Evolutionary conservation across 2,113 vertebrate genomes (phyloP).

Genomic region (Eonycteris spelaea): DNA sequence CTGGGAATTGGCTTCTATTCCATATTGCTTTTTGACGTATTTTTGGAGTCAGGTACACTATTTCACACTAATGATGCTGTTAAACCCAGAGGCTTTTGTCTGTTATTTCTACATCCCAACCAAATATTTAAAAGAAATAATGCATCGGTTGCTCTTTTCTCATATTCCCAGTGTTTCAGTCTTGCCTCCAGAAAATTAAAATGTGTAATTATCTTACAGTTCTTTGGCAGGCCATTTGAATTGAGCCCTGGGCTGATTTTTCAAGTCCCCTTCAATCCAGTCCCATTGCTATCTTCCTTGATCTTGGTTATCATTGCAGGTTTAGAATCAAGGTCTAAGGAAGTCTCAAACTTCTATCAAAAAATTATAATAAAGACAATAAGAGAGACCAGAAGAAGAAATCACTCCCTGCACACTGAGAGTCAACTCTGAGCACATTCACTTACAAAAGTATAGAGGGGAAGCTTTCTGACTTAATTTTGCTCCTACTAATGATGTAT

Average conservation of each 20-base stretch:
- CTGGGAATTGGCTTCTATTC: conserved; percentile 69
- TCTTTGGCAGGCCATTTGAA: conserved; percentile 13
- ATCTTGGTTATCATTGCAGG: not conserved
- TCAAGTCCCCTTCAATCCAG: not conserved
- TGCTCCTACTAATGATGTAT: not conserved
- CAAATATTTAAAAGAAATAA: conserved; percentile 47
- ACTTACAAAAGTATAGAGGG: conserved; percentile 3
- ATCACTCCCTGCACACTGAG: conserved; percentile 34
- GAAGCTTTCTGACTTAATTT: conserved; percentile 1
- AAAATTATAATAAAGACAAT: conserved; percentile 40
- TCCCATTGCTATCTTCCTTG: not conserved
- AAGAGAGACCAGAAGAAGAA: conserved; percentile 47
- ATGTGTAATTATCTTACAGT: not conserved
- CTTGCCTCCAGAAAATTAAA: conserved; percentile 25
- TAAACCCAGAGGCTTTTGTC: conserved; percentile 50
- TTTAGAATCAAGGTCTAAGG: not conserved
- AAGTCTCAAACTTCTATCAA: conserved; percentile 27
- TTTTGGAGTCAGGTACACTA: conserved; percentile 65
- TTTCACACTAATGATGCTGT: conserved; percentile 60
- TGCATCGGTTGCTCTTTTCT: not conserved
- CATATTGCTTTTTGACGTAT: conserved; percentile 38
- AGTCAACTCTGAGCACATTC: not conserved
- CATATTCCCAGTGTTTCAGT: not conserved
- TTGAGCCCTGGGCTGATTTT: not conserved
- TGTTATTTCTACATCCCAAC: conserved; percentile 46